phyloP scores from a whole-genome alignment of 2,797 vertebrate genomes.

The Todus mexicanus region DNA sequence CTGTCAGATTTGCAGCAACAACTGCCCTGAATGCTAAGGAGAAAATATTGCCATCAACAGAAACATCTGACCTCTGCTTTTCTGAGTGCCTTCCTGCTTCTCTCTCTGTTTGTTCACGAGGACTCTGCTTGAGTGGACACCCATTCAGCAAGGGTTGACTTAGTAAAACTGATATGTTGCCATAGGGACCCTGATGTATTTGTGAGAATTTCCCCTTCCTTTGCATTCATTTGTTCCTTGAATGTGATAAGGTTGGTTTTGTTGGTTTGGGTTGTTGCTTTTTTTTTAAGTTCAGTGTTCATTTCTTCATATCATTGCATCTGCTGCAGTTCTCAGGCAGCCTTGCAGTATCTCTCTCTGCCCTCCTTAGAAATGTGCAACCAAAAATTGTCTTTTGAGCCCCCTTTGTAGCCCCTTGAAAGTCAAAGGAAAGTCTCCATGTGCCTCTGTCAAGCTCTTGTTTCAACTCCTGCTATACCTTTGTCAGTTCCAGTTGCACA shows the following conservation, averaged over 20 bases:
- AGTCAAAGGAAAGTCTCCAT: not conserved
- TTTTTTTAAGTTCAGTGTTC: not conserved
- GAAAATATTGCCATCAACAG: not conserved
- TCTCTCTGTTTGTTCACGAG: not conserved
- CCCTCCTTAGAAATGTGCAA: not conserved
- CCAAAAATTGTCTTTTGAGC: not conserved
- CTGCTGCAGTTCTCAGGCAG: not conserved
- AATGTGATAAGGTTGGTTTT: not conserved
- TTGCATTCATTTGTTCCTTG: not conserved
- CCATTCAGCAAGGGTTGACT: not conserved
- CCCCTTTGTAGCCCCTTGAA: not conserved
- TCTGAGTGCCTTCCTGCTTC: not conserved
- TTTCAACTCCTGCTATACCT: not conserved
- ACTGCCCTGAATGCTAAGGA: not conserved
- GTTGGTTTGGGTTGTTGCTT: not conserved
- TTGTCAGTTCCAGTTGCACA: not conserved
- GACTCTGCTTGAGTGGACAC: not conserved
- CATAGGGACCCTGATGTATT: not conserved
- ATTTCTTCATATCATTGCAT: not conserved
- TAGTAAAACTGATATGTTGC: not conserved
- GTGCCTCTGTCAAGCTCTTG: not conserved
- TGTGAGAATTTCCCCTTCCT: not conserved
- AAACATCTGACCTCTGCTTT: not conserved
- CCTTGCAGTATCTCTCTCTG: not conserved
- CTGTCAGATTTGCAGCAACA: not conserved